phyloP scores from a whole-genome alignment of 2,888 invertebrate species.

The Fragum fragum region DNA sequence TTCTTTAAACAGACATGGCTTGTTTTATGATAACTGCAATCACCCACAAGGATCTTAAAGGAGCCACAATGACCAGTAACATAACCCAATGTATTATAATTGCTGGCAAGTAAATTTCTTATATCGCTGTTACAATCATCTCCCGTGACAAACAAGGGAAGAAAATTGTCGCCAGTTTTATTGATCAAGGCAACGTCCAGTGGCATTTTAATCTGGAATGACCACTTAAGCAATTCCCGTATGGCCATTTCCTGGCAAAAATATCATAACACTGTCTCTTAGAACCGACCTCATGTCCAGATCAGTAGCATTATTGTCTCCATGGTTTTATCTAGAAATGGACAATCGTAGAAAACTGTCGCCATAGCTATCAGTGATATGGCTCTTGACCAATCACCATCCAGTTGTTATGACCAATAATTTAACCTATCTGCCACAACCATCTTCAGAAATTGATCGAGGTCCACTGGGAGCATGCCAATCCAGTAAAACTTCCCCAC shows the following conservation, averaged over 20 bases:
- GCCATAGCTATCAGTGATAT: slow-evolving; percentile 27
- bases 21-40: slow-evolving; percentile 23
- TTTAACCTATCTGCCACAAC: slow-evolving; percentile 21
- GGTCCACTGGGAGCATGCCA: slow-evolving; percentile 17
- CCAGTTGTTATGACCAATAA: slow-evolving; percentile 33
- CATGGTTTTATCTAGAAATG: slow-evolving; percentile 24
- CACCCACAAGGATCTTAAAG: slow-evolving; percentile 13
- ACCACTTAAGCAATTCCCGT: slow-evolving; percentile 33
- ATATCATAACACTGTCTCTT: slow-evolving; percentile 27
- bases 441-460: slow-evolving; percentile 20
- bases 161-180: slow-evolving; percentile 23
- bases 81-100: slow-evolving; percentile 25
- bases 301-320: slow-evolving; percentile 6
- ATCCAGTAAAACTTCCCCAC: slow-evolving; percentile 7
- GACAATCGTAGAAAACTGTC: slow-evolving; percentile 27
- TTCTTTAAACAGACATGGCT: background rate
- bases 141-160: slow-evolving; percentile 24
- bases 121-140: background rate
- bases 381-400: slow-evolving; percentile 31
- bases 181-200: slow-evolving; percentile 19
- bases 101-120: slow-evolving; percentile 18
- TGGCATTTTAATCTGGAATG: slow-evolving; percentile 24
- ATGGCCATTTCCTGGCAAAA: slow-evolving; percentile 25
- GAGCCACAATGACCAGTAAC: slow-evolving; percentile 30
- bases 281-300: slow-evolving; percentile 12